Percentiles rank a stretch among this genome's conserved stretches.
These are phyloP conservation scores for Temnothorax unifasciatus DNA, from an alignment of 2,888 invertebrate genomes.

Conservation along the genomic window DNA sequence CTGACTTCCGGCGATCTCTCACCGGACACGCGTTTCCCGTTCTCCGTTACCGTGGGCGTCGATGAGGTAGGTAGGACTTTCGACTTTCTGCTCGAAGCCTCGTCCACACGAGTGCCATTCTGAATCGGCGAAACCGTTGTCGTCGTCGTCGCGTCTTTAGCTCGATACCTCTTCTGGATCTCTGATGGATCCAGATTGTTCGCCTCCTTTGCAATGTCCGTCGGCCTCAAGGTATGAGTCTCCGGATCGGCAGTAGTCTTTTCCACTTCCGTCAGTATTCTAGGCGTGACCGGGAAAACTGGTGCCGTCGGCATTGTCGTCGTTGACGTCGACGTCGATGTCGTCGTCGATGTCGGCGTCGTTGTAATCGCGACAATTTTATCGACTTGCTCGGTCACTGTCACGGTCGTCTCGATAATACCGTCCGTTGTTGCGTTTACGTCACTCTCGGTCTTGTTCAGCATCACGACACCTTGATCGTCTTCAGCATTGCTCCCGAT, in stretches of 20 bases:
- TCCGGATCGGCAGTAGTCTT: conserved; percentile 54
- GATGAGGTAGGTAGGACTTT: conserved; percentile 31
- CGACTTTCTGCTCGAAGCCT: conserved; percentile 17
- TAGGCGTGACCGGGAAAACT: conserved; percentile 79
- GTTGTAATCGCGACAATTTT: conserved; percentile 60
- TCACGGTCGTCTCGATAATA: conserved; percentile 59
- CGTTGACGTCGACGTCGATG: conserved; percentile 51
- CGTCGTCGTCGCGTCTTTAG: conserved; percentile 67
- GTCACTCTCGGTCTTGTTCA: conserved; percentile 22
- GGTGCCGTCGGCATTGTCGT: conserved; percentile 60
- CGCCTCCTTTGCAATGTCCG: conserved; percentile 49
- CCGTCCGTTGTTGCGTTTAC: conserved; percentile 48
- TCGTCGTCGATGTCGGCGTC: conserved; percentile 40
- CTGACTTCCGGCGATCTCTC: conserved; percentile 83
- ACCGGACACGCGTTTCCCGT: conserved; percentile 58
- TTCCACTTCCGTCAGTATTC: conserved; percentile 65
- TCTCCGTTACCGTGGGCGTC: conserved; percentile 58
- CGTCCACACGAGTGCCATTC: conserved; percentile 8
- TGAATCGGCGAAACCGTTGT: conserved; percentile 43
- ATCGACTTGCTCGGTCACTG: conserved; percentile 63
- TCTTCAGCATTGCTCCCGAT: conserved; percentile 19
- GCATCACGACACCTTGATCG: conserved; percentile 34
- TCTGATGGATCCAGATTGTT: conserved; percentile 81
- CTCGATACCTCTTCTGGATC: conserved; percentile 83
- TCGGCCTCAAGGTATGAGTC: conserved; percentile 62